Percentiles rank a stretch among this genome's conserved stretches.
Conservation (phyloP, 2,888 invertebrate genomes). For the Phortica magna region DNA sequence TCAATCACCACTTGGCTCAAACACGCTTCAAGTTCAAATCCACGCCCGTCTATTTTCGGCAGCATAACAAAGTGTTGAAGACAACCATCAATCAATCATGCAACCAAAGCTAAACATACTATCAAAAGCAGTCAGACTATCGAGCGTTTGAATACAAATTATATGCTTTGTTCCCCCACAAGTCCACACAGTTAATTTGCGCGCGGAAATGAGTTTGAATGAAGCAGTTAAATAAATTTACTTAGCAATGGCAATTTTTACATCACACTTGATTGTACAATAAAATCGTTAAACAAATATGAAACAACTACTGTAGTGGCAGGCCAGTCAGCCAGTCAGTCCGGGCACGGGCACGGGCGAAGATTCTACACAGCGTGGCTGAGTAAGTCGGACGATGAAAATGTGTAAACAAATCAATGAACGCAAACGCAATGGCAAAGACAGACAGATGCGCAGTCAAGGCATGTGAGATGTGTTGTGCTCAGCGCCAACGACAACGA, state of each 20-base stretch:
- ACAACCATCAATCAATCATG: background rate
- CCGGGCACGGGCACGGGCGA: no score
- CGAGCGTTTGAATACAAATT: background rate
- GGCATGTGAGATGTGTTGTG: no score
- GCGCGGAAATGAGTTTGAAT: background rate
- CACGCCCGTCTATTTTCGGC: background rate
- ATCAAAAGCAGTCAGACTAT: background rate
- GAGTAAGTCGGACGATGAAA: background rate
- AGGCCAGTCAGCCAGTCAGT: background rate
- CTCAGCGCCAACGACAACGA: no score
- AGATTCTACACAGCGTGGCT: background rate
- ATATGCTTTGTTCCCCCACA: background rate
- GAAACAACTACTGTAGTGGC: slow-evolving; percentile 9
- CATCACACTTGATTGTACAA: no score
- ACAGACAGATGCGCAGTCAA: background rate
- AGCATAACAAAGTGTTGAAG: background rate
- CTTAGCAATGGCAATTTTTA: no score
- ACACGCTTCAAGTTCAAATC: background rate
- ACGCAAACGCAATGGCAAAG: background rate
- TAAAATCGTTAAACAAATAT: slow-evolving; percentile 14
- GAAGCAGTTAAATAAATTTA: slow-evolving; percentile 14
- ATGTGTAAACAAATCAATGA: slow-evolving; percentile 7
- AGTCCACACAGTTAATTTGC: background rate
- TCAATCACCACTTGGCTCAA: background rate
- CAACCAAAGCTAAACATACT: background rate